A percentile compares a stretch with the other conserved stretches of the same genome.
Conservation (phyloP, 1,140 invertebrate species). For the Drosophila teissieri region DNA sequence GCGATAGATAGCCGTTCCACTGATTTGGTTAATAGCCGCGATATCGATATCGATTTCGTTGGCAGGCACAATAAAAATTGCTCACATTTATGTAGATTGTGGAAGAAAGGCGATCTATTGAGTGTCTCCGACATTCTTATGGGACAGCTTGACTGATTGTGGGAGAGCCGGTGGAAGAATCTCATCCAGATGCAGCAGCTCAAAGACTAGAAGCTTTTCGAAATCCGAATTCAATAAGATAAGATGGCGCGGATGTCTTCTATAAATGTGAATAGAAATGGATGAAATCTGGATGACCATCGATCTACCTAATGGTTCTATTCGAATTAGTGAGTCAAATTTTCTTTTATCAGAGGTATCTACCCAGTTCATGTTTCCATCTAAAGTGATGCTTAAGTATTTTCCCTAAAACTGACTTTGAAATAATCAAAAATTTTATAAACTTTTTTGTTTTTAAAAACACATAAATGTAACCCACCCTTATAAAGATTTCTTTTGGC, state of each 20-base stretch:
- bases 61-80: constrained; percentile 73
- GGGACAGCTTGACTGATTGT: constrained; percentile 57
- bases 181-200: neutral
- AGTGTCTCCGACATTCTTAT: constrained; percentile 47
- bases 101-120: constrained; percentile 38
- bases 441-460: too few relatives aligned
- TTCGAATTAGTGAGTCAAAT: neutral
- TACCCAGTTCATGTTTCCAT: neutral
- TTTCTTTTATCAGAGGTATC: neutral
- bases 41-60: constrained; percentile 77
- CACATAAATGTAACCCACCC: too few relatives aligned
- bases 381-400: neutral
- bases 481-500: too few relatives aligned
- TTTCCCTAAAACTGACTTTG: too few relatives aligned
- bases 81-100: constrained; percentile 67
- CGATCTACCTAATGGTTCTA: constrained; percentile 1
- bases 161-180: constrained; percentile 21
- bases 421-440: too few relatives aligned
- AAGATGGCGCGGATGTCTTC: constrained; percentile 23
- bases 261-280: constrained; percentile 1
- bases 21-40: constrained; percentile 79
- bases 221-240: constrained; percentile 27
- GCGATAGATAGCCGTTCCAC: constrained; percentile 65
- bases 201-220: constrained; percentile 47
- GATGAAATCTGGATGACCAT: neutral